phyloP scores from a whole-genome alignment of 1,140 invertebrate genomes.

The Laupala kohalensis region DNA sequence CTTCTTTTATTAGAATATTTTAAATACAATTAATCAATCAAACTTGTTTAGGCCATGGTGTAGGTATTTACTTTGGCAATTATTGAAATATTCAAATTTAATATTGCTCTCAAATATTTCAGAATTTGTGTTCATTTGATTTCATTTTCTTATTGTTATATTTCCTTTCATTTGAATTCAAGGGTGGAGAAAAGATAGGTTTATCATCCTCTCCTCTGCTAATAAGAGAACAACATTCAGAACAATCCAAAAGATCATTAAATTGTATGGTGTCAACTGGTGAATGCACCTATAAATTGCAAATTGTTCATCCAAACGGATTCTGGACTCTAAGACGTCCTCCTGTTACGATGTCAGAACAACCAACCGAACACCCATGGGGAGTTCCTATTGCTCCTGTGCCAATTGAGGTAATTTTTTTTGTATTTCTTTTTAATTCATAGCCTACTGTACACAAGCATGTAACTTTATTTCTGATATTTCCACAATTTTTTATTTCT shows the following conservation, averaged over 20 bases:
- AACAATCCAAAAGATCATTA: not conserved
- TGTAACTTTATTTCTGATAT: too few species aligned
- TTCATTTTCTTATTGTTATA: too few species aligned
- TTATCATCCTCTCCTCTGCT: not conserved
- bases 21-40: not conserved
- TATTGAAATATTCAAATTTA: too few species aligned
- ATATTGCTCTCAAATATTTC: too few species aligned
- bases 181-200: not conserved
- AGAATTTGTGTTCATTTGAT: too few species aligned
- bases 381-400: not conserved
- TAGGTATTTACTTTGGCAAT: too few species aligned
- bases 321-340: not conserved
- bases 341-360: not conserved
- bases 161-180: too few species aligned
- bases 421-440: too few species aligned
- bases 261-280: not conserved
- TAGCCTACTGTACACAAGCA: too few species aligned
- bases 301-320: not conserved
- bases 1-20: not conserved
- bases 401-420: not conserved
- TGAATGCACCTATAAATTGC: not conserved
- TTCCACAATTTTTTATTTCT: too few species aligned
- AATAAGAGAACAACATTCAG: not conserved
- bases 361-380: not conserved
- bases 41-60: too few species aligned